Base-by-base conservation (phyloP, 2,797 vertebrate genomes). In the Pipistrellus pipistrellus region DNA sequence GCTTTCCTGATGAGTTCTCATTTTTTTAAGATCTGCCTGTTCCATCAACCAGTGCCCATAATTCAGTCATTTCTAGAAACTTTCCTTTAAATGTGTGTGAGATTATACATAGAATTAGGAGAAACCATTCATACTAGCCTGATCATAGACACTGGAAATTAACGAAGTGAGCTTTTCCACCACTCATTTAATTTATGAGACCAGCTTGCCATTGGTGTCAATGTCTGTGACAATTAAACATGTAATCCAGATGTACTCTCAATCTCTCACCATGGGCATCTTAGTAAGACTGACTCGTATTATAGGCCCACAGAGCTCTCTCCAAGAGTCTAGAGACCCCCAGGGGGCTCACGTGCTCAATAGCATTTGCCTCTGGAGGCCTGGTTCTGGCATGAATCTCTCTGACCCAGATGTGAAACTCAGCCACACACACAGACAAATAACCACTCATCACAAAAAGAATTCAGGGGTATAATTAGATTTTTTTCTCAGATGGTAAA, bases 391-490 rank as follows among this genome's bases (percentile, higher is more conserved):
- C 90, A 85, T 32, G 64, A 94, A 90, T 85, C 51, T 92, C 92
- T 85, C 75, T 90, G 90, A 94, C 85, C 93, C 93, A 96, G 92
- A 94, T 90, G 90, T 85, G 90, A 93, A 93, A 92, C 48, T 94
- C 87, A 85, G 88, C 38, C 95, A 66, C 78, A 96, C 53, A 85
- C 35, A 92, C 69, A 91, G 57, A 83, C 82, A 95, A 85, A 93
- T 95, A 95, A 95, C 83, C 68, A 91, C 41, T 88, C 76, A 93
- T 95, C 75, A 88, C 86, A 91, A 82, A 89, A 97, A 41, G 85
- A 95, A 44, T 93, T 96, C 95, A 64, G 76, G 95, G 78, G 27
- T 96, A 97, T 96, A 97, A 97, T 97, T 97, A 90, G 78, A 92
- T 96, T 97, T 96, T 89, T 91, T 78, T 81, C 78, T 90, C 78